Percentiles rank a stretch among this genome's conserved stretches.
These are phyloP conservation scores for Xestia rhomboidea DNA, from an alignment of 2,888 invertebrate genomes.

Conservation along the genomic window DNA sequence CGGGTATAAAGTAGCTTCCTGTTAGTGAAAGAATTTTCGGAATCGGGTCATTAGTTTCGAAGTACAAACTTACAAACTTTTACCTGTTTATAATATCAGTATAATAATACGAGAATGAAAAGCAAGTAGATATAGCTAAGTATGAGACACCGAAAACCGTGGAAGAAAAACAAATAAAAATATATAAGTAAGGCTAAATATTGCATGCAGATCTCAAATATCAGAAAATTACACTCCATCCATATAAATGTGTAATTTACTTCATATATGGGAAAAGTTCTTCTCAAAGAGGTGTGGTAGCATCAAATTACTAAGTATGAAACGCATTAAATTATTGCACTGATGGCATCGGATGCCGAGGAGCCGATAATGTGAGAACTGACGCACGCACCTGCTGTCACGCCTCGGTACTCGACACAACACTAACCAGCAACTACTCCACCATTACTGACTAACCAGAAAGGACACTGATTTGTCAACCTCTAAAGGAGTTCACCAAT, in stretches of 20 bases:
- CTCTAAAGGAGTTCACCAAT: constrained; percentile 30
- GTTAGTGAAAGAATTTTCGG: no score
- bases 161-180: background rate
- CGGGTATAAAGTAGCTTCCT: no score
- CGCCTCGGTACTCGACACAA: constrained; percentile 53
- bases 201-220: constrained; percentile 24
- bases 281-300: constrained; percentile 19
- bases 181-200: background rate
- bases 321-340: constrained; percentile 63
- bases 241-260: constrained; percentile 37
- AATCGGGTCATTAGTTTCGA: no score
- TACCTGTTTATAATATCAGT: no score
- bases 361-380: constrained; percentile 70
- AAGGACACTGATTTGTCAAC: constrained; percentile 27
- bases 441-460: background rate
- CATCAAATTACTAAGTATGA: constrained; percentile 63
- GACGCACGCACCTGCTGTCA: constrained; percentile 70
- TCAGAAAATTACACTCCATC: constrained; percentile 33
- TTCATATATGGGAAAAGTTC: constrained; percentile 15
- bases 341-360: constrained; percentile 49
- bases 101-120: background rate
- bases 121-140: background rate
- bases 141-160: background rate
- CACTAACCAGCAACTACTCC: constrained; percentile 9
- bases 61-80: no score